phyloP scores from a whole-genome alignment of 1,140 invertebrate species.

The Nebria ingens region DNA sequence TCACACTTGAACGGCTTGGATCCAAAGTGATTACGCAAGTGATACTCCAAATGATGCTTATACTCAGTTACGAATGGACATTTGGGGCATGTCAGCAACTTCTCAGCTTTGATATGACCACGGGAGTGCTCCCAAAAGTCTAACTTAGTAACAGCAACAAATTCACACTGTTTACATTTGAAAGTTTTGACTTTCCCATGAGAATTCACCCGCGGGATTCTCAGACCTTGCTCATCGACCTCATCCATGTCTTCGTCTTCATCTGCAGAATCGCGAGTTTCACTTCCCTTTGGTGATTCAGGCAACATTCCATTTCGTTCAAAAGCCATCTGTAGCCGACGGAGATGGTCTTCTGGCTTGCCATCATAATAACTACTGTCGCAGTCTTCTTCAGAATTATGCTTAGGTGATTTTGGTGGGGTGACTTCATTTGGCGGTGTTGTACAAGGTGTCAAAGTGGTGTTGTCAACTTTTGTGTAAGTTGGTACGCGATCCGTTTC shows the following conservation, averaged over 20 bases:
- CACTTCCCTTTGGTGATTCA: conserved; percentile 14
- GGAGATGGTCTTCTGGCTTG: conserved; percentile 17
- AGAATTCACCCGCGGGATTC: conserved; percentile 63
- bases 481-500: conserved; percentile 1
- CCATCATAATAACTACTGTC: neutral
- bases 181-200: conserved; percentile 80
- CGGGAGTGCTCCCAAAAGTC: conserved; percentile 91
- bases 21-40: conserved; percentile 88
- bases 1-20: conserved; percentile 95
- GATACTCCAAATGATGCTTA: conserved; percentile 98
- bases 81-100: conserved; percentile 78
- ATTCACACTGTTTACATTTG: conserved; percentile 87
- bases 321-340: conserved; percentile 20
- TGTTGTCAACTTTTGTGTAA: conserved; percentile 12
- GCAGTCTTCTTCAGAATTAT: neutral
- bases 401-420: neutral
- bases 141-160: conserved; percentile 72
- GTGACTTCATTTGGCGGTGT: conserved; percentile 13
- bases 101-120: conserved; percentile 86
- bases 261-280: conserved; percentile 15
- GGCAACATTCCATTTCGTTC: conserved; percentile 20
- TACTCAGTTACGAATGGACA: conserved; percentile 98
- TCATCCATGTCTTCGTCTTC: conserved; percentile 36
- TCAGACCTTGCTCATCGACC: conserved; percentile 51
- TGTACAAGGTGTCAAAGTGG: conserved; percentile 14